phyloP scores from a whole-genome alignment of 2,797 vertebrate genomes.

The Menidia menidia region DNA sequence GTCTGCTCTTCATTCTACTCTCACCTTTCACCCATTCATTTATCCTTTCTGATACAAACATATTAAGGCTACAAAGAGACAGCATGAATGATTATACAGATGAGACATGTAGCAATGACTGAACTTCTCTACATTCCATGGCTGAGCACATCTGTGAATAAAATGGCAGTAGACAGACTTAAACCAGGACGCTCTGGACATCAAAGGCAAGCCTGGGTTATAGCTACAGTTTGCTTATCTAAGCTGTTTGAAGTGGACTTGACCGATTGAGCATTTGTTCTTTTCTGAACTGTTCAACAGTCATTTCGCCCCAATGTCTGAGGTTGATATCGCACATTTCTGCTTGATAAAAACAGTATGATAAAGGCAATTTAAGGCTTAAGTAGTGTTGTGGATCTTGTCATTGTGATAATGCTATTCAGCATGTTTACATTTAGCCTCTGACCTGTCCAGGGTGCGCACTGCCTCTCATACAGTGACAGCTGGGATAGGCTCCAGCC shows the following conservation, averaged over 20 bases:
- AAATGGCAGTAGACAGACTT: slow-evolving; percentile 72
- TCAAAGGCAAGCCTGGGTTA: slow-evolving; percentile 67
- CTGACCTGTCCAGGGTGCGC: neutral
- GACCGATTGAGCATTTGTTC: slow-evolving; percentile 46
- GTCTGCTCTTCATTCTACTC: slow-evolving; percentile 40
- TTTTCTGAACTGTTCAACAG: slow-evolving; percentile 27
- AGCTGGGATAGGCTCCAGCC: too few species aligned
- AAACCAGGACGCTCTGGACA: slow-evolving; percentile 64
- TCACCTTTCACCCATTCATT: slow-evolving; percentile 42
- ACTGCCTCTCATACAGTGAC: too few species aligned
- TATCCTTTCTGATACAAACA: slow-evolving; percentile 48
- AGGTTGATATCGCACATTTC: slow-evolving; percentile 33
- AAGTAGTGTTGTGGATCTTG: slow-evolving; percentile 34
- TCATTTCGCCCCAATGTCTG: slow-evolving; percentile 48
- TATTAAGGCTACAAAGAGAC: slow-evolving; percentile 68
- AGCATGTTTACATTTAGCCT: slow-evolving; percentile 15
- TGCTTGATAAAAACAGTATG: slow-evolving; percentile 40
- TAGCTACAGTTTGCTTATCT: slow-evolving; percentile 62
- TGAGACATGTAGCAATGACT: slow-evolving; percentile 59
- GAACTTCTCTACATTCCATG: slow-evolving; percentile 50
- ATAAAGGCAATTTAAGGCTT: slow-evolving; percentile 45
- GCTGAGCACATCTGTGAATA: slow-evolving; percentile 55
- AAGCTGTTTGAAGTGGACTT: slow-evolving; percentile 70
- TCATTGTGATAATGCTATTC: slow-evolving; percentile 26
- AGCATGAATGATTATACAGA: slow-evolving; percentile 46